These are phyloP conservation scores for Ia io DNA, from an alignment of 2,113 vertebrate species.

Conservation along the genomic window DNA sequence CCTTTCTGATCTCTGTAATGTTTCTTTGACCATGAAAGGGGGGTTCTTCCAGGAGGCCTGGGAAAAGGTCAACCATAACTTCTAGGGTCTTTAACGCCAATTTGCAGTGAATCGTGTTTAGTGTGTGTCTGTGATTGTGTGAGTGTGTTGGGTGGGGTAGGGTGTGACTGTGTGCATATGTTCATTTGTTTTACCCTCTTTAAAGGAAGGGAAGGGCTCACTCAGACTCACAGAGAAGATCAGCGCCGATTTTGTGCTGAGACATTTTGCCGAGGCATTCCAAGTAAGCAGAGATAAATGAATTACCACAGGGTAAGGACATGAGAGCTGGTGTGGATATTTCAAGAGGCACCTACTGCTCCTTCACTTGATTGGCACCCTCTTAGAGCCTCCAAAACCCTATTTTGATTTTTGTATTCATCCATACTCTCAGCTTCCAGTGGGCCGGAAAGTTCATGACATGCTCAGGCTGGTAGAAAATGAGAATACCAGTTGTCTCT, in stretches of 20 bases:
- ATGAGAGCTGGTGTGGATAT: accelerated
- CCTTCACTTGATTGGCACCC: background rate
- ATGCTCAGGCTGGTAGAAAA: background rate
- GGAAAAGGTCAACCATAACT: conserved; percentile 68
- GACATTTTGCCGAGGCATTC: background rate
- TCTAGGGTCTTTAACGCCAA: conserved; percentile 63
- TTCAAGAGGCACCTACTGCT: conserved; percentile 18
- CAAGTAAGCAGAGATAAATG: conserved; percentile 46
- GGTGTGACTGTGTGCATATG: background rate
- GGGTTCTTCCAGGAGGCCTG: conserved; percentile 67
- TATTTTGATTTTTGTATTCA: background rate
- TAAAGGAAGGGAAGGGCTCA: conserved; percentile 41
- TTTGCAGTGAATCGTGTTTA: conserved; percentile 67
- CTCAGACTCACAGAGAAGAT: conserved; percentile 30
- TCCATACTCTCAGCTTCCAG: background rate
- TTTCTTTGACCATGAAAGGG: conserved; percentile 30
- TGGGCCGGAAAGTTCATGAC: background rate
- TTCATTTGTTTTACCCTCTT: background rate
- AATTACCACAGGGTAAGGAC: background rate
- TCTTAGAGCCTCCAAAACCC: background rate
- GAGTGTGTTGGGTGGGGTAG: background rate
- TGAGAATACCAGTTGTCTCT: background rate
- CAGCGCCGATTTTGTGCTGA: background rate
- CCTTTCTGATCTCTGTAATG: conserved; percentile 33
- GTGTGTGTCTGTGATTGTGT: conserved; percentile 13